Base-by-base conservation (phyloP, 2,888 invertebrate genomes). In the Tiliacea citrago region DNA sequence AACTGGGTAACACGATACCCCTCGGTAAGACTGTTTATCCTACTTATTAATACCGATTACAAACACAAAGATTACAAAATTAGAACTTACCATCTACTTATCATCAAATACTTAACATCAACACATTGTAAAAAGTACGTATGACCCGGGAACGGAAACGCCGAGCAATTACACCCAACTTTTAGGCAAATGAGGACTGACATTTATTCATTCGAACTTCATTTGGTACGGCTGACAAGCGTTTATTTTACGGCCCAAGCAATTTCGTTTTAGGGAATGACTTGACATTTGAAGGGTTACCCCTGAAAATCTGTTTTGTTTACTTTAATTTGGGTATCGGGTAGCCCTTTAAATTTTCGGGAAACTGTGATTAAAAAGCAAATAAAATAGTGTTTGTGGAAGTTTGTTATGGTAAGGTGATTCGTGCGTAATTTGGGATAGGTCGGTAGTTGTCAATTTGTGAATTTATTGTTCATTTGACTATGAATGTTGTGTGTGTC, bases 131-230 rank as follows among this genome's bases (percentile, higher is more conserved):
- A 83, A 85, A 82, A 86, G 68, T 63, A 75, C 71, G 58, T 62
- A 84, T 77, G 53, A 73, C 45, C 57, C 70, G 79, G 76, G 81
- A 68, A 57, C 81, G 76, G 72, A 82, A 73, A 81, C 53, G 58
- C 49, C 61, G 73, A 86, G 81, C 84, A 86, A 86, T 86, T 88
- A 86, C 79, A 81, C 47, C 61, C 58, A 82, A 84, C 77, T 84
- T 84, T 77, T 65, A 71, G 71, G 73, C 70, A 73, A 85, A 83
- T 80, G 79, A 83, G 85, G 75, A 63, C 82, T 79, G 87, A 83
- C 79, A 80, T 88, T 88, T 87, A 89, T 88, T 89, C 89, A 86
- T 90, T 90, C 86, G 86, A 89, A 90, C 87, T 90, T 88, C 88
- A 90, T 90, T 90, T 84, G 81, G 77, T 70, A 79, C 66, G 83